Percentiles rank a stretch among this genome's conserved stretches.
Conservation (phyloP, 2,888 invertebrate species). For the Ennomos fuscantarius region DNA sequence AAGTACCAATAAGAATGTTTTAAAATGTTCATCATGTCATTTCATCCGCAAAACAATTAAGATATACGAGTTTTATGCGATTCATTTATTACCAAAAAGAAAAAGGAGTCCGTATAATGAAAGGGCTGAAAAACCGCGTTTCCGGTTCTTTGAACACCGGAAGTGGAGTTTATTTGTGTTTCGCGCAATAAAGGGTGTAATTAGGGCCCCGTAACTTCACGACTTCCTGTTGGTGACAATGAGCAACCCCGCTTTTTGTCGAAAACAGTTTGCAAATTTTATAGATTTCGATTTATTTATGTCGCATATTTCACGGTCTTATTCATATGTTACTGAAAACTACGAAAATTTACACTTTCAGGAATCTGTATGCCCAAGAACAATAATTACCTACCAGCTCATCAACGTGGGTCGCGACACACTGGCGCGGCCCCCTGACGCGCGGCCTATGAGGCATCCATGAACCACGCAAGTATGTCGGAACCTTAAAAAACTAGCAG, state of each 20-base stretch:
- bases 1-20: no score
- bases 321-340: no score
- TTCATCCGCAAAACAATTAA: slow-evolving; percentile 1
- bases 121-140: slow-evolving; percentile 29
- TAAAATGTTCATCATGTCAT: no score
- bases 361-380: no score
- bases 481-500: no score
- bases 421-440: no score
- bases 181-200: slow-evolving; percentile 35
- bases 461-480: no score
- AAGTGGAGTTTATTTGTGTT: slow-evolving; percentile 36
- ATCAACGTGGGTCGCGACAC: no score
- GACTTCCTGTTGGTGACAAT: slow-evolving; percentile 34
- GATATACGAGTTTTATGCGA: slow-evolving; percentile 6
- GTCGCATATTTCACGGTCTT: no score
- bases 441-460: no score
- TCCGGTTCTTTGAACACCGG: slow-evolving; percentile 39
- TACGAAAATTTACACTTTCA: no score
- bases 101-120: slow-evolving; percentile 12
- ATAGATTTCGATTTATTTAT: background rate
- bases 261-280: slow-evolving; percentile 1
- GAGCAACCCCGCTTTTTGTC: background rate
- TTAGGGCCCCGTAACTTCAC: slow-evolving; percentile 23
- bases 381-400: no score
- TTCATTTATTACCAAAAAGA: slow-evolving; percentile 20